Evolutionary conservation across 1,140 invertebrate genomes (phyloP), one percentile per base, ranked within the genome.

Genomic region (Drosophila pachea): DNA sequence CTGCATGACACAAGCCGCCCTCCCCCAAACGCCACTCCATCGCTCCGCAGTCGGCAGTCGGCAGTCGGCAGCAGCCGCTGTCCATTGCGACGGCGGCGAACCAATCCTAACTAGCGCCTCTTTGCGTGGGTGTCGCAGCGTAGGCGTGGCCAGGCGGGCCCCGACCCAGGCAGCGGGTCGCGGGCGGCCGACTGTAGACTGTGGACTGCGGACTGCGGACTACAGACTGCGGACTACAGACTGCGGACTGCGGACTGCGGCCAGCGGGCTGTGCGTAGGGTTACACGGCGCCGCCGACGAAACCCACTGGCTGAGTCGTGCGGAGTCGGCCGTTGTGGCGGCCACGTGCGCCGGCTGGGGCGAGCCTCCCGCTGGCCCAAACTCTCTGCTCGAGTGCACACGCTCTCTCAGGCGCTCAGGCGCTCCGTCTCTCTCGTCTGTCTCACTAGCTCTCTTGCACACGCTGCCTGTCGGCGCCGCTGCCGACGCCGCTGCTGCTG

Each of bases 61-160:
- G 36, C 78, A 83, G 12, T 14, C 74, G 55, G 74, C 61, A 65
- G 29, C 63, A 40, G 50, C 61, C 32, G 48, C 53, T 81, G 76
- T 83, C 78, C 78, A 83, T 52, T 64, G 40, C 40, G 40, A 42
- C 40, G 79, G 61, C 74, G 73, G 75, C 65, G 76, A 75, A 84
- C 84, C 84, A 87, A 86, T 81, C 79, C 84, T 74, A 87, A 87
- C 69, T 56, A 78, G 77, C 79, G 79, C 84, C 84, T 81, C 78
- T 70, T 82, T 77, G 76, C 76, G 76, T 75, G 76, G 73, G 75
- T 73, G 74, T 76, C 68, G 74, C 79, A 72, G 70, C 70, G 77
- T 86, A 86, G 81, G 81, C 81, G 81, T 86, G 81, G 81, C 77
- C 82, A 86, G 70, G 73, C 73, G 76, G 60, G 42, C 7, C 22